phyloP scores from a whole-genome alignment of 1,140 invertebrate species.

The Hylyphantes graminicola region DNA sequence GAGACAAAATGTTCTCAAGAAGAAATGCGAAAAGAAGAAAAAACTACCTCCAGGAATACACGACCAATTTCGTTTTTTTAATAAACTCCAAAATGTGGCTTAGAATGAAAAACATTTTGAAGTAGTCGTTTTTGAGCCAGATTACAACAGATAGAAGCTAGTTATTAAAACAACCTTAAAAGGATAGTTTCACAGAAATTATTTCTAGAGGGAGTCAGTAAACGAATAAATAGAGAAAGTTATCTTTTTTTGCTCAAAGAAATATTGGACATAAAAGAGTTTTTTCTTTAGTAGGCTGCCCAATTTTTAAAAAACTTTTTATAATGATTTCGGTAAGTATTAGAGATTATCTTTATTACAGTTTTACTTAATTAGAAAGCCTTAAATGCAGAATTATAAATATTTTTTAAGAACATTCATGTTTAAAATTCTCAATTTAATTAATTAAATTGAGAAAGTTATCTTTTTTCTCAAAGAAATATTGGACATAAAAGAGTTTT shows the following conservation, averaged over 20 bases:
- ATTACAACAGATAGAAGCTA: slow-evolving; percentile 21
- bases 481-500: slow-evolving; percentile 19
- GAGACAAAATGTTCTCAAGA: slow-evolving; percentile 4
- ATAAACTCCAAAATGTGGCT: slow-evolving; percentile 16
- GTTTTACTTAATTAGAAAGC: no score
- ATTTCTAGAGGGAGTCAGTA: not conserved
- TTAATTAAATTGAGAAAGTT: not conserved
- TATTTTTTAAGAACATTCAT: no score
- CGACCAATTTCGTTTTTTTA: slow-evolving; percentile 3
- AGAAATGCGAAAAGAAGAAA: slow-evolving; percentile 5
- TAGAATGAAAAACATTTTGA: slow-evolving; percentile 22
- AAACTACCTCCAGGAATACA: slow-evolving; percentile 14
- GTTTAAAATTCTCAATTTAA: no score
- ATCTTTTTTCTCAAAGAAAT: not conserved
- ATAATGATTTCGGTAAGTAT: no score
- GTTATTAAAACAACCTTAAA: slow-evolving; percentile 38
- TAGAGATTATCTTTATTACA: no score
- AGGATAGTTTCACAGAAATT: slow-evolving; percentile 25
- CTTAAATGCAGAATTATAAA: no score
- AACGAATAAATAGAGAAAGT: slow-evolving; percentile 10
- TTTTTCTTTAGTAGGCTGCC: not conserved
- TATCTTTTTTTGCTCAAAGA: not conserved
- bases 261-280: slow-evolving; percentile 22
- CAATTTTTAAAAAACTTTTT: no score
- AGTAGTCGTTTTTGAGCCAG: slow-evolving; percentile 22